Conservation (phyloP, 2,888 invertebrate species). For the Himalopsyche tibetana region DNA sequence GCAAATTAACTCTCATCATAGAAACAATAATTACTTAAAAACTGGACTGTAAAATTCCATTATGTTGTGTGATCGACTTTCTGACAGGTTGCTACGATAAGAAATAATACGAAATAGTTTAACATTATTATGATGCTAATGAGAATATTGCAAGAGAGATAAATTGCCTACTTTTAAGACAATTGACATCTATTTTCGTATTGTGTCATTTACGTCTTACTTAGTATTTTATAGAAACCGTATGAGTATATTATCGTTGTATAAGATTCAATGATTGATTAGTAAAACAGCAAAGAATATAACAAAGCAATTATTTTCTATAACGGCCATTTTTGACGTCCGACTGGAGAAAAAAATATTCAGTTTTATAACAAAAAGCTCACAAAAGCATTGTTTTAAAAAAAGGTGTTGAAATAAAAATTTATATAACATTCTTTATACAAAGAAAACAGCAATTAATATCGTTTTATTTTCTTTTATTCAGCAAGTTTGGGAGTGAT, state of each 20-base stretch:
- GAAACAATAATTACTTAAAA: not conserved
- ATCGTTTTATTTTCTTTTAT: slow-evolving; percentile 65
- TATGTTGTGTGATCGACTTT: not conserved
- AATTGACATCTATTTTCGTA: too few relatives aligned
- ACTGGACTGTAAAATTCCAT: not conserved
- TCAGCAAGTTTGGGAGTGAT: slow-evolving; percentile 84
- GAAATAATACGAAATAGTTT: not conserved
- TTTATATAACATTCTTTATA: not conserved
- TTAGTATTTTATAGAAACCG: too few relatives aligned
- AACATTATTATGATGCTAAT: not conserved
- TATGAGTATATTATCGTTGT: too few relatives aligned
- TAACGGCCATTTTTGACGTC: too few relatives aligned
- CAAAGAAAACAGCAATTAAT: not conserved
- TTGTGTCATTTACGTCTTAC: too few relatives aligned
- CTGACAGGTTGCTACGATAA: not conserved
- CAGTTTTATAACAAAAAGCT: too few relatives aligned
- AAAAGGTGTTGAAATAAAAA: not conserved
- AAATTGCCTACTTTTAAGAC: not conserved
- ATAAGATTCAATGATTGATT: too few relatives aligned
- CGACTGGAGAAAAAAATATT: too few relatives aligned
- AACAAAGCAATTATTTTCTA: too few relatives aligned
- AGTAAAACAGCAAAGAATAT: too few relatives aligned
- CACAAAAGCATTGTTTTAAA: too few relatives aligned
- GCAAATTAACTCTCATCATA: slow-evolving; percentile 48
- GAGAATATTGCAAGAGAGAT: not conserved